Percentiles rank a stretch among this genome's conserved stretches.
These are phyloP conservation scores for Silurus lanzhouensis DNA, from an alignment of 2,797 vertebrate species.

Conservation along the genomic window DNA sequence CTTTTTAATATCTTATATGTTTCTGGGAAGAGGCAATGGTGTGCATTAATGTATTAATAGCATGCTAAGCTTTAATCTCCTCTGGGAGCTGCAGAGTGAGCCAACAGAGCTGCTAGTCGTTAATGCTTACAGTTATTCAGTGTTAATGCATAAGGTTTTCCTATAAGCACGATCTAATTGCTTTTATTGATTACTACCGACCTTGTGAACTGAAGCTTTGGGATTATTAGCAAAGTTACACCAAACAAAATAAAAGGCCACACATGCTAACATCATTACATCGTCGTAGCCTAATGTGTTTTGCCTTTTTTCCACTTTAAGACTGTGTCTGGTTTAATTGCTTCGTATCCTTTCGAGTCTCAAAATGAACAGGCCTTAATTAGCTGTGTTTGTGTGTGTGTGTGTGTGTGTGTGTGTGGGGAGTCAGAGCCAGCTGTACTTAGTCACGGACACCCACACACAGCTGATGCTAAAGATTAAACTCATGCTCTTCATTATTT, in stretches of 20 bases:
- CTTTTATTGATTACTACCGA: neutral
- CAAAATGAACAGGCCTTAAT: conserved; percentile 43
- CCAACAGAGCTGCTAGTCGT: neutral
- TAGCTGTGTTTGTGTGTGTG: conserved; percentile 33
- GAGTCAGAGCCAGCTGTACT: conserved; percentile 63
- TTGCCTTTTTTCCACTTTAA: neutral
- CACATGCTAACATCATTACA: neutral
- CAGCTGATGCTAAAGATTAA: conserved; percentile 75
- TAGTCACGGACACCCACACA: conserved; percentile 73
- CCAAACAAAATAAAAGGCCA: neutral
- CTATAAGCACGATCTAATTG: neutral
- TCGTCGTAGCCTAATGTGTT: neutral
- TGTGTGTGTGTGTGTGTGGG: conserved; percentile 42
- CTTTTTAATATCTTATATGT: neutral
- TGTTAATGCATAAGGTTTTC: neutral
- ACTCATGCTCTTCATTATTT: conserved; percentile 50
- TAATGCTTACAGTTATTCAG: neutral
- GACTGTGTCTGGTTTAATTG: conserved; percentile 42
- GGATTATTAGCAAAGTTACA: neutral
- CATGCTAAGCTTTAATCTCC: neutral
- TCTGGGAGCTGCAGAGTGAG: neutral
- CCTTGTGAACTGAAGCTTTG: neutral
- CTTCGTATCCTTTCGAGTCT: conserved; percentile 33
- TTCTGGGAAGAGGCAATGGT: neutral
- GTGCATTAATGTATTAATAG: neutral